Conservation (phyloP, 2,113 vertebrate genomes). For the Anguilla rostrata region DNA sequence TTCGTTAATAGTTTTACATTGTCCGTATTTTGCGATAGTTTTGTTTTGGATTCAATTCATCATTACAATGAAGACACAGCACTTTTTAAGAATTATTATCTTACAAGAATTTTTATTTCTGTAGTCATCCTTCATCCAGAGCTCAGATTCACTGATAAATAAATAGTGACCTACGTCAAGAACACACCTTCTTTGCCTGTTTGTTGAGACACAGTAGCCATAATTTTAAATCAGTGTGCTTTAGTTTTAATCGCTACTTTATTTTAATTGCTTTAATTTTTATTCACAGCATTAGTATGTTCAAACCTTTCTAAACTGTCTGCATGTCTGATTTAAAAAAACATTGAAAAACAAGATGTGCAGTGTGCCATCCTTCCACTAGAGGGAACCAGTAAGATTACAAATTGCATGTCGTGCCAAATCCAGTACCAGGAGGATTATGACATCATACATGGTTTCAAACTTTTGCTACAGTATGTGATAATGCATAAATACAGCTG, state of each 20-base stretch:
- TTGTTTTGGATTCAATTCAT: background rate
- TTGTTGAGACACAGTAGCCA: too few species aligned
- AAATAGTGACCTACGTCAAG: too few species aligned
- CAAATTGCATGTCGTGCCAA: background rate
- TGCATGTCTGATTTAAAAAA: background rate
- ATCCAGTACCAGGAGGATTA: background rate
- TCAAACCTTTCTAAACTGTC: background rate
- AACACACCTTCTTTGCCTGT: too few species aligned
- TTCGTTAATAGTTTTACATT: background rate
- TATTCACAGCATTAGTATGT: background rate
- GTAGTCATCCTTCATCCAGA: too few species aligned
- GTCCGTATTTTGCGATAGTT: background rate
- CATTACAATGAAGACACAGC: background rate
- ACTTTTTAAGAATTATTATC: too few species aligned
- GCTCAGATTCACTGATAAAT: too few species aligned
- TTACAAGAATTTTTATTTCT: too few species aligned
- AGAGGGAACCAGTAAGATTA: conserved; percentile 40
- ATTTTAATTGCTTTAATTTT: background rate
- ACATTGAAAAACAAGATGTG: background rate
- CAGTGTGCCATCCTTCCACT: conserved; percentile 23
- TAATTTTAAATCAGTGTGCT: too few species aligned
- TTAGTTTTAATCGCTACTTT: background rate
- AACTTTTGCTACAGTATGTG: background rate
- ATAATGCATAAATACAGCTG: background rate
- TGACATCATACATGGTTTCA: conserved; percentile 1